phyloP scores from a whole-genome alignment of 2,797 vertebrate species.

The Orientallactaga sibirica region DNA sequence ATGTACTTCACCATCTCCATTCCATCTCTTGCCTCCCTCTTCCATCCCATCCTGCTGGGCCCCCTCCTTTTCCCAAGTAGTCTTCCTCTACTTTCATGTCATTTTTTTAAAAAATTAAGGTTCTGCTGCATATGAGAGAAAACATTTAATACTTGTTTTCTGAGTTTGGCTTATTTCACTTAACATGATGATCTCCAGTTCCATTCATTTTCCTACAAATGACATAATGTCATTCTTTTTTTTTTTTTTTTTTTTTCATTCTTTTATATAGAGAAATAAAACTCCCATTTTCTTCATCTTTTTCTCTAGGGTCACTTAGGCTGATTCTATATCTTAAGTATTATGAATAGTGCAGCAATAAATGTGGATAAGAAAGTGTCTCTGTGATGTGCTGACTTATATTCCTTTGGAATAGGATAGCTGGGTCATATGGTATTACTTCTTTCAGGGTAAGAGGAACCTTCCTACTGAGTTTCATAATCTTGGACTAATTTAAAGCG shows the following conservation, averaged over 20 bases:
- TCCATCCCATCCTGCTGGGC: not conserved
- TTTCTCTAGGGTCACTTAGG: not conserved
- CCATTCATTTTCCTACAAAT: not conserved
- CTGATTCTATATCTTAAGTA: not conserved
- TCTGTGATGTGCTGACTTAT: not conserved
- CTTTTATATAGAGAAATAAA: not conserved
- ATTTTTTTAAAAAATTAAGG: not conserved
- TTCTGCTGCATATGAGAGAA: not conserved
- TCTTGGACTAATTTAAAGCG: not conserved
- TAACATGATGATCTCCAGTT: not conserved
- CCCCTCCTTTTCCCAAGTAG: not conserved
- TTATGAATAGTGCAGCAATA: not conserved
- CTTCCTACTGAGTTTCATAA: not conserved
- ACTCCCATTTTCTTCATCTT: not conserved
- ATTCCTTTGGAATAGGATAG: not conserved
- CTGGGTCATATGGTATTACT: not conserved
- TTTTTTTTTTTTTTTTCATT: not conserved
- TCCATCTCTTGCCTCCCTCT: not conserved
- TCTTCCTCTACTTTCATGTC: not conserved
- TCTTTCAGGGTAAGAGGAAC: not conserved
- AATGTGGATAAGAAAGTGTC: not conserved
- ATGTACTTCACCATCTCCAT: too few species aligned
- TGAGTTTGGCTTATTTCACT: not conserved
- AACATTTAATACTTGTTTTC: not conserved
- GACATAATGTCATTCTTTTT: not conserved